Percentiles rank a stretch among this genome's conserved stretches.
Conservation (phyloP, 1,140 invertebrate genomes). For the Xylocopa sonorina region DNA sequence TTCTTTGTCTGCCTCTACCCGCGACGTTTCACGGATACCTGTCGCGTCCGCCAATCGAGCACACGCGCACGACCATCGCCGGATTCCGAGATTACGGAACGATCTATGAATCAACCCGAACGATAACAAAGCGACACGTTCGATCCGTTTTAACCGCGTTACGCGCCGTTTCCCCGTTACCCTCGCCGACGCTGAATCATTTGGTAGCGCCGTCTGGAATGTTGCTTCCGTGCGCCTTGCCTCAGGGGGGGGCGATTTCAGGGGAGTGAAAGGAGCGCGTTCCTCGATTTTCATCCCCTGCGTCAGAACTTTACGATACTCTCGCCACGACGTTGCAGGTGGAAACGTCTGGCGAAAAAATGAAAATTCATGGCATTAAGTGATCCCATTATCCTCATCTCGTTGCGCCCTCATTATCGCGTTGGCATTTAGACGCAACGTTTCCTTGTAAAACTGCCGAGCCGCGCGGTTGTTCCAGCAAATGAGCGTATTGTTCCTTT, state of each 20-base stretch:
- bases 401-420: too few relatives aligned
- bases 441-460: too few relatives aligned
- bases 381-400: conserved; percentile 19
- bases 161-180: neutral
- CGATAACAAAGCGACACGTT: conserved; percentile 11
- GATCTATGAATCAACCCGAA: conserved; percentile 26
- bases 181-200: neutral
- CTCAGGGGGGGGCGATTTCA: neutral
- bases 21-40: conserved; percentile 45
- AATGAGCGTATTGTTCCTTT: too few relatives aligned
- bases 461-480: too few relatives aligned
- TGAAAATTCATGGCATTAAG: too few relatives aligned
- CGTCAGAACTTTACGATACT: neutral
- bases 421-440: too few relatives aligned
- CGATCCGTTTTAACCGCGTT: conserved; percentile 7
- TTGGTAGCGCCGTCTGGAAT: neutral
- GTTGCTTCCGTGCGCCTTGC: neutral
- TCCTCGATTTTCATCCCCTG: conserved; percentile 9
- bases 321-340: too few relatives aligned
- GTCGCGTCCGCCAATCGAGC: conserved; percentile 23
- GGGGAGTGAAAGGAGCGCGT: neutral
- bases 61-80: neutral
- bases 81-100: conserved; percentile 13
- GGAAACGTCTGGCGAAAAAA: too few relatives aligned
- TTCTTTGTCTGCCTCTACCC: conserved; percentile 6